Evolutionary conservation across 2,113 vertebrate species (phyloP).

Genomic region (Meriones unguiculatus): DNA sequence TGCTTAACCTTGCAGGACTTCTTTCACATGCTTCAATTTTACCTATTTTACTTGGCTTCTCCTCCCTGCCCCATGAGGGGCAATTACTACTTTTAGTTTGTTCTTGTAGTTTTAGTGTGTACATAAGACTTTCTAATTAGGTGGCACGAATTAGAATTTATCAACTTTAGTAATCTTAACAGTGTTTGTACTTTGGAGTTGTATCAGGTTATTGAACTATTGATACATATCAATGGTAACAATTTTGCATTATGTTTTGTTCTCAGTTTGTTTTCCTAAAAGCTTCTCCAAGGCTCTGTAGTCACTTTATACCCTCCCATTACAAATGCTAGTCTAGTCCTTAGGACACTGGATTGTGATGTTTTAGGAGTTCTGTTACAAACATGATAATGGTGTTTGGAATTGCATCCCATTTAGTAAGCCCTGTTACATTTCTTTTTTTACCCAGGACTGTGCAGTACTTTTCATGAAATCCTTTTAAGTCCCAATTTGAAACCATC

Average conservation of each 20-base stretch:
- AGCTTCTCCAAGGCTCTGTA: not conserved
- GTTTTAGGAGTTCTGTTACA: not conserved
- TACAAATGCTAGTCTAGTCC: not conserved
- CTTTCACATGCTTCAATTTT: slow-evolving; percentile 23
- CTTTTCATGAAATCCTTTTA: slow-evolving; percentile 32
- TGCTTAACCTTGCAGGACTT: slow-evolving; percentile 1
- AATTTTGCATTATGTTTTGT: slow-evolving; percentile 20
- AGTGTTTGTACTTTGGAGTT: slow-evolving; percentile 53
- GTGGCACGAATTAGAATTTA: slow-evolving; percentile 39
- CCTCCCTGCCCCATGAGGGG: not conserved
- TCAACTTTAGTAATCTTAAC: not conserved
- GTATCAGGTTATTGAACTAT: slow-evolving; percentile 55
- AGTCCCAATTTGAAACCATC: slow-evolving; percentile 33
- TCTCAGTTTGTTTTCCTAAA: slow-evolving; percentile 26
- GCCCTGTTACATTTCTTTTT: slow-evolving; percentile 37
- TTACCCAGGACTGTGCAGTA: not conserved
- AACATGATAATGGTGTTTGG: not conserved
- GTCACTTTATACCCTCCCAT: not conserved
- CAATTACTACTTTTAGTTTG: not conserved
- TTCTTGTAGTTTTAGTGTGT: slow-evolving; percentile 37
- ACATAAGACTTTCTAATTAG: slow-evolving; percentile 8
- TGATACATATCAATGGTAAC: not conserved
- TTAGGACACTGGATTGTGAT: not conserved
- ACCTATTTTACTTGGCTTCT: not conserved
- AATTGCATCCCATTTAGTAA: not conserved